Evolutionary conservation across 2,113 vertebrate species (phyloP), one percentile per base, ranked within the genome.

Genomic region (Platysternon megacephalum): DNA sequence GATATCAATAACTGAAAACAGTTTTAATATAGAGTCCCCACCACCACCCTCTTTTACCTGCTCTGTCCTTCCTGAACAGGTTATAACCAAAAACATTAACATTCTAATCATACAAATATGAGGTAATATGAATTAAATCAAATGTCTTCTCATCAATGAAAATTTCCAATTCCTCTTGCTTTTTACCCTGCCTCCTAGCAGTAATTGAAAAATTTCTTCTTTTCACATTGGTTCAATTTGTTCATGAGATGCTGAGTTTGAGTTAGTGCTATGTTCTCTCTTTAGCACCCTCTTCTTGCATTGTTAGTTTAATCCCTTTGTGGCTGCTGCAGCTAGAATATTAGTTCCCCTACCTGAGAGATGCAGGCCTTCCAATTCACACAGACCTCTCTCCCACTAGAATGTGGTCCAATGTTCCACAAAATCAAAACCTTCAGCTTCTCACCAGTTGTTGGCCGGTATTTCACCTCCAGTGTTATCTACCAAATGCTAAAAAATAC

Each of bases 101-200:
- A 68, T 68, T n/a, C 13, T 17, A 68, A 68, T 32, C 35, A 56
- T 56, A 56, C 24, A 28, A 28, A 68, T n/a, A 51, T 51, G 16
- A 51, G 14, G 2, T 52, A 68, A 68, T 68, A 68, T 35, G 14
- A 65, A n/a, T 19, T 68, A 8, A 17, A 28, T 74, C 46, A 82
- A 39, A 86, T 72, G 84, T 86, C 29, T 52, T 24, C 22, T 49
- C 2, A 1, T 6, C 81, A 55, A 21, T 53, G 5, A 13, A 46
- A 49, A 49, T 5, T 49, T 49, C 49, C 49, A 49, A 49, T 49
- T 89, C 14, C 88, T 51, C 14, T 8, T 84, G 2, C 61, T 95
- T n/a, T 52, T 85, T 91, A 90, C 2, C 42, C 8, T 88, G 0
- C 5, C 1, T 1, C 11, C 13, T 0, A 76, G 3, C 11, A 44